Evolutionary conservation across 1,140 invertebrate species (phyloP).

Genomic region (Chironomus tepperi): DNA sequence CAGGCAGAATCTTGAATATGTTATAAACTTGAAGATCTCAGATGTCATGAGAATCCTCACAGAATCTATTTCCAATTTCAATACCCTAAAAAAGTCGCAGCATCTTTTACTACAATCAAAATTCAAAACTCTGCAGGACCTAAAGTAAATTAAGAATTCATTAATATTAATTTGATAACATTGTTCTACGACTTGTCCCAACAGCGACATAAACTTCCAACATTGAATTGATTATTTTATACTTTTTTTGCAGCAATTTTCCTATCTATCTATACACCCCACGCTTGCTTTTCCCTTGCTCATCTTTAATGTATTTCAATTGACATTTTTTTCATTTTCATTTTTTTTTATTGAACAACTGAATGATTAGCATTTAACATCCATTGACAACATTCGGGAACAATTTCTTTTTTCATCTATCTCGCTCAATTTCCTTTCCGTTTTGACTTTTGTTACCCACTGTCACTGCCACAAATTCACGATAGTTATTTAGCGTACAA

Average conservation of each 20-base stretch:
- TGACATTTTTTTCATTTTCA: conserved; percentile 18
- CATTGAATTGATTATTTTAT: background rate
- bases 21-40: no score
- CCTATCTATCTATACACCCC: background rate
- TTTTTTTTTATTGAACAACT: conserved; percentile 24
- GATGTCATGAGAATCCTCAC: no score
- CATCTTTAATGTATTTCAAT: background rate
- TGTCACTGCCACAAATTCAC: background rate
- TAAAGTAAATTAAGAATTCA: no score
- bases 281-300: background rate
- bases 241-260: background rate
- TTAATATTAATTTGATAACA: no score
- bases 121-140: no score
- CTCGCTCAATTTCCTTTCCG: background rate
- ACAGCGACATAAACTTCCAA: no score
- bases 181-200: no score
- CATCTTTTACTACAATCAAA: no score
- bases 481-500: background rate
- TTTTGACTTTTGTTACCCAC: background rate
- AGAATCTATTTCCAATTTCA: no score
- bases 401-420: conserved; percentile 9
- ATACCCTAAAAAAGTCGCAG: no score
- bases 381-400: conserved; percentile 4
- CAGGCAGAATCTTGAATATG: no score
- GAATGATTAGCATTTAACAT: conserved; percentile 25